phyloP scores from a whole-genome alignment of 2,888 invertebrate species.

The Hylaea fasciaria region DNA sequence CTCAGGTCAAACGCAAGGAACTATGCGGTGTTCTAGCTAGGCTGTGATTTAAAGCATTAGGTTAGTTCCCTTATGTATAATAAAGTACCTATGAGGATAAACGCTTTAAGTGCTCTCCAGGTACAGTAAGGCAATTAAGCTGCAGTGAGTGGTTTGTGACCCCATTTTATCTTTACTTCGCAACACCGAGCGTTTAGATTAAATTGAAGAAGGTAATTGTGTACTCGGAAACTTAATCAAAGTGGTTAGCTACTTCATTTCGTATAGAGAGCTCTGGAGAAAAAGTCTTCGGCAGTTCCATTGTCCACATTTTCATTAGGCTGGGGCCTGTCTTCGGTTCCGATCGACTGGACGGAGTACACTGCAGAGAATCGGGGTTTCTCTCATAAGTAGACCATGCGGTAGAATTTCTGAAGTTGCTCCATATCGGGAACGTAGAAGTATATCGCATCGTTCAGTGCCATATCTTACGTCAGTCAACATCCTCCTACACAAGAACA shows the following conservation, averaged over 20 bases:
- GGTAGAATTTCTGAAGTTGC: no score
- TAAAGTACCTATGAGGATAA: slow-evolving; percentile 40
- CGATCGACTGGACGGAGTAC: no score
- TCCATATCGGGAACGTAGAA: no score
- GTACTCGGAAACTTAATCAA: slow-evolving; percentile 3
- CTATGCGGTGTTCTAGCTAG: slow-evolving; percentile 38
- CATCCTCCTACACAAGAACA: not conserved
- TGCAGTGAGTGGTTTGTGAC: slow-evolving; percentile 24
- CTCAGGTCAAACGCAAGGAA: slow-evolving; percentile 41
- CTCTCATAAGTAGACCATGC: not conserved
- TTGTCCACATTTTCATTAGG: no score
- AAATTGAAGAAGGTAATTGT: slow-evolving; percentile 8
- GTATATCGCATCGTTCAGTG: no score
- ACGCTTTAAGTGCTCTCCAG: slow-evolving; percentile 37
- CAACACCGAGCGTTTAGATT: slow-evolving; percentile 7
- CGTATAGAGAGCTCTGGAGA: no score
- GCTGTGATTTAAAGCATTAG: slow-evolving; percentile 44
- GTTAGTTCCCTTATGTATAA: slow-evolving; percentile 36
- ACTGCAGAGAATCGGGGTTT: not conserved
- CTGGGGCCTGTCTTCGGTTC: no score
- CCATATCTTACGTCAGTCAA: not conserved
- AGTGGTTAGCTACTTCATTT: not conserved
- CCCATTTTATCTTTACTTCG: slow-evolving; percentile 30
- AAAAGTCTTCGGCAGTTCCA: no score
- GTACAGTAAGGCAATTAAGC: slow-evolving; percentile 38